Base-by-base conservation (phyloP, 2,888 invertebrate genomes). In the Hypomecis atomaria region DNA sequence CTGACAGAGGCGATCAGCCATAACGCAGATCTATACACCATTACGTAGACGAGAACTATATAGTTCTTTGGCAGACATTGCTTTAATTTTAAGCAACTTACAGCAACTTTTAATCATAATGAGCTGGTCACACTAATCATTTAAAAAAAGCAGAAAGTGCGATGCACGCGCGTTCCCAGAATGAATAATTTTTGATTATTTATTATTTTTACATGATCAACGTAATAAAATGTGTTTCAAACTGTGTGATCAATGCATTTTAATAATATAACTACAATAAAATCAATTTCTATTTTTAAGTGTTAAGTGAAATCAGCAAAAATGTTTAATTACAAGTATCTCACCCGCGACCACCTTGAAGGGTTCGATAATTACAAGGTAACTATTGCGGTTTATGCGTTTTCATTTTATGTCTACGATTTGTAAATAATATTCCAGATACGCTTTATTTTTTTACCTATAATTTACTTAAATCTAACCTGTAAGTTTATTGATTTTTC, bases 311-410 rank as follows among this genome's bases (percentile, higher is more conserved):
- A 78, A 78, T 70, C 68, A 68, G 71, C 73, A 67, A 89, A 84
- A 83, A 92, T 92, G 91, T 87, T 95, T 83, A 94, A 95, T 84
- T 94, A 94, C 77, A 95, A 96, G 86, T 99, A 99, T 90, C 94
- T 99, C 71, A 94, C 94, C 59, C 94, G 95, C 73, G 96, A 97
- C 77, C 97, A 98, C 84, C 94, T 99, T 65, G 94, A 95, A 83
- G 99, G 99, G 72, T 99, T 99, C 92, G 98, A 98, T 90, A 97
- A 96, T 87, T 99, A 99, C 86, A 98, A 98, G 96, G 98, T 92
- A 86, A 71, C 47, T 66, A 45, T 33, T 55, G 13, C 45, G 0
- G 7, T 58, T 42, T 37, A 59, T 33, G 5, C 11, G 11, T 54
- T 67, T 57, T 62, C 53, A 68, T 40, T 9, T 6, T 34, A 38